Base-by-base conservation (phyloP, 2,113 vertebrate species). In the Oncorhynchus clarkii region DNA sequence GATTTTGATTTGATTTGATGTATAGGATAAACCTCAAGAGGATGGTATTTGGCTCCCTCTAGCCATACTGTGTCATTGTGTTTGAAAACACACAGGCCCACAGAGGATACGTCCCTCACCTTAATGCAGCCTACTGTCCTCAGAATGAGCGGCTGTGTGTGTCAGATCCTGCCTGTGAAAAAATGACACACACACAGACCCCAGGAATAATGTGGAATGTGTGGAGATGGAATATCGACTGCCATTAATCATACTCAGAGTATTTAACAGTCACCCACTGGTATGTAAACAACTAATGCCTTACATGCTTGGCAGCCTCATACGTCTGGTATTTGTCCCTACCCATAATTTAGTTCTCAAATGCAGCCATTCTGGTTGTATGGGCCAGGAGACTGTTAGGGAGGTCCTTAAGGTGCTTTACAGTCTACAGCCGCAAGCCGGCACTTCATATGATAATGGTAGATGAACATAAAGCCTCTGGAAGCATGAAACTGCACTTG, bases 291-390 rank as follows among this genome's bases (percentile, higher is more conserved):
- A 70, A 81, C 60, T 78, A 66, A 74, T 72, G 65, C 71, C 84
- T 85, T 66, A 81, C 76, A 80, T 85, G 84, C 81, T 89, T 87
- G 82, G 78, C 80, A 82, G 73, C 71, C 57, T 87, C 78, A 80
- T 78, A 71, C 72, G 48, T 71, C 57, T 51, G n/a, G 66, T 78
- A 54, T 77, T 75, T 74, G 59, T 76, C 60, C 70, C 64, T 81
- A 81, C 60, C 70, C 88, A 84, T 90, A 86, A 90, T 89, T 89
- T 85, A 82, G 51, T 72, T 83, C 71, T 77, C 76, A 74, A 73
- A 62, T 83, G 78, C 71, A 78, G 82, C 76, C 73, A 3, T 80
- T 76, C 70, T 85, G 80, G 74, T 48, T 82, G 64, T 84, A 39
- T 80, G 64, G 74, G 79, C 72, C 74, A 78, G 66, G 76, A 59